Evolutionary conservation across 2,888 invertebrate species (phyloP).

Genomic region (Heliconius hortense): DNA sequence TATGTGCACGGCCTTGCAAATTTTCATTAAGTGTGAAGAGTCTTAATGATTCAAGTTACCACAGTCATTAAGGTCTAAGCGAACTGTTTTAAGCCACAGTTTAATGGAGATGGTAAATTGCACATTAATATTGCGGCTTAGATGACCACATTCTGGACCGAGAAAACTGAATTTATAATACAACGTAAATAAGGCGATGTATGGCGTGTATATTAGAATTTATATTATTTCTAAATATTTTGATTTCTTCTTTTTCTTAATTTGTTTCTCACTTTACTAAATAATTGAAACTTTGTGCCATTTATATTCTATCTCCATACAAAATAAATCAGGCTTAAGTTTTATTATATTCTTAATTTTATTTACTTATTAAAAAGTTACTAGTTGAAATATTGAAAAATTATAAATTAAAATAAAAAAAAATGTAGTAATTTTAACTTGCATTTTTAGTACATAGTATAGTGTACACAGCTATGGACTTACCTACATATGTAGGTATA

Average conservation of each 20-base stretch:
- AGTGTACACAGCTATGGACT: too few species aligned
- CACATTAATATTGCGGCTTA: constrained; percentile 66
- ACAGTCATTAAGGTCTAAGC: constrained; percentile 66
- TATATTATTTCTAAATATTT: not conserved
- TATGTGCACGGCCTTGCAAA: constrained; percentile 48
- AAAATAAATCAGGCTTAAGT: too few species aligned
- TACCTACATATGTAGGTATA: too few species aligned
- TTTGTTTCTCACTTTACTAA: too few species aligned
- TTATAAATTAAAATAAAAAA: too few species aligned
- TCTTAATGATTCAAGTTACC: constrained; percentile 70
- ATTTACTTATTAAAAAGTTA: too few species aligned
- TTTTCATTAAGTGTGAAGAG: constrained; percentile 64
- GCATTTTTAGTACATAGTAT: too few species aligned
- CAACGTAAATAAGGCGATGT: constrained; percentile 12
- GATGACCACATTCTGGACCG: constrained; percentile 48
- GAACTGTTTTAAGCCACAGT: constrained; percentile 66
- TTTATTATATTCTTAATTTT: too few species aligned
- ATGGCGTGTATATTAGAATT: not conserved
- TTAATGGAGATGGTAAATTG: constrained; percentile 68
- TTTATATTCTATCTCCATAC: too few species aligned
- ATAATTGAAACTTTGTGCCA: too few species aligned
- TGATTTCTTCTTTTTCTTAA: not conserved
- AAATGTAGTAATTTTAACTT: too few species aligned
- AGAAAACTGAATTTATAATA: constrained; percentile 33
- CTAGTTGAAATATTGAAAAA: too few species aligned